Conservation (phyloP, 2,888 invertebrate genomes). For the Caenorhabditis zanzibari region DNA sequence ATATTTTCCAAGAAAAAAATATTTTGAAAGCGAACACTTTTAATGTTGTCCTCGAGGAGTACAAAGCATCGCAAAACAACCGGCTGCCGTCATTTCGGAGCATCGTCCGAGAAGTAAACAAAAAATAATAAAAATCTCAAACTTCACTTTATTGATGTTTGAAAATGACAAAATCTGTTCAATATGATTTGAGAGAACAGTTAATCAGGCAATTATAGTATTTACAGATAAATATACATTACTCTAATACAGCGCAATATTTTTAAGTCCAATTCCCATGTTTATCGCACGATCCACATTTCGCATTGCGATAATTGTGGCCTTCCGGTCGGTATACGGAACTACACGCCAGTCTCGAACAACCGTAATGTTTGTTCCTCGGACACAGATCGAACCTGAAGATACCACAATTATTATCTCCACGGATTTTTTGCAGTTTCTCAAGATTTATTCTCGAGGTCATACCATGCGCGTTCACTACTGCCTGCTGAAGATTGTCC, state of each 20-base stretch:
- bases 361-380: constrained; percentile 52
- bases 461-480: constrained; percentile 48
- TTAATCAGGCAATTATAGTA: too few relatives aligned
- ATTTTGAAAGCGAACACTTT: not conserved
- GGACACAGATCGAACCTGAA: constrained; percentile 58
- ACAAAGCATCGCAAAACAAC: not conserved
- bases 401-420: constrained; percentile 32
- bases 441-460: constrained; percentile 19
- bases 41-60: constrained; percentile 30
- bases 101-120: constrained; percentile 5
- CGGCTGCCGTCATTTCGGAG: constrained; percentile 17
- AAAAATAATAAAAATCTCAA: not conserved
- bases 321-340: constrained; percentile 53
- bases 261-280: constrained; percentile 44
- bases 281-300: constrained; percentile 49
- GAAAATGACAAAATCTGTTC: not conserved
- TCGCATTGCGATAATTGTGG: constrained; percentile 56
- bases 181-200: too few relatives aligned
- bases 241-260: constrained; percentile 38
- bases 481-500: constrained; percentile 58
- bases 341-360: constrained; percentile 59
- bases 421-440: not conserved
- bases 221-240: not conserved
- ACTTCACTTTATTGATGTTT: not conserved
- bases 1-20: too few relatives aligned